Evolutionary conservation across 2,113 vertebrate genomes (phyloP), one percentile per base, ranked within the genome.

Genomic region (Gadus macrocephalus): DNA sequence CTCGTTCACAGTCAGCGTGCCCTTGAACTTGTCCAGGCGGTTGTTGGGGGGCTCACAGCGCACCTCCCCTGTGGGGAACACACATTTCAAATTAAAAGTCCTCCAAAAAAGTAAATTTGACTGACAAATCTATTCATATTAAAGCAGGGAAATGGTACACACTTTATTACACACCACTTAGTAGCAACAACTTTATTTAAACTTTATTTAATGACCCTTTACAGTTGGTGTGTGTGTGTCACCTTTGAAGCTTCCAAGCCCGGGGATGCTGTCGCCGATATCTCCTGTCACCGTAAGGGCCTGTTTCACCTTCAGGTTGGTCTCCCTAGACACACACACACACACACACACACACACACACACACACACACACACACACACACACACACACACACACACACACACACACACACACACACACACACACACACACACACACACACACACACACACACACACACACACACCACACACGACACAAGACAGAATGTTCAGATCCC

Each of bases 221-320:
- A 35, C 31, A 7, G 31, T 35, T 35, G 31, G 31, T 35, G 31
- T 35, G 31, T 35, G 31, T 35, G 31, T 69, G 78, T 93, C 80
- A 98, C 96, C 96, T 8, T 90, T 86, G 78, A 99, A 99, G 12
- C 73, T 64, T 14, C 92, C 91, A 63, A 98, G 90, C 4, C 73
- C 82, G 3, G 91, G 81, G 20, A 93, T 89, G 72, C 87, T 74
- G 75, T 93, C 91, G 66, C 92, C 94, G 81, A 98, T 64, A 1
- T 94, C 90, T 35, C 93, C 92, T 5, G 97, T 98, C 25, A 94
- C 73, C 0, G 93, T 93, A 84, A 96, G 71, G 11, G 94, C 92
- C 88, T 99, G 96, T 70, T 95, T 97, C 85, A 98, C 96, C 84
- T 99, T 99, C 81, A 99, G 89, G 76, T 99, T 99, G 58, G 96